Evolutionary conservation across 1,140 invertebrate species (phyloP).

Genomic region (Drosophila bocki): DNA sequence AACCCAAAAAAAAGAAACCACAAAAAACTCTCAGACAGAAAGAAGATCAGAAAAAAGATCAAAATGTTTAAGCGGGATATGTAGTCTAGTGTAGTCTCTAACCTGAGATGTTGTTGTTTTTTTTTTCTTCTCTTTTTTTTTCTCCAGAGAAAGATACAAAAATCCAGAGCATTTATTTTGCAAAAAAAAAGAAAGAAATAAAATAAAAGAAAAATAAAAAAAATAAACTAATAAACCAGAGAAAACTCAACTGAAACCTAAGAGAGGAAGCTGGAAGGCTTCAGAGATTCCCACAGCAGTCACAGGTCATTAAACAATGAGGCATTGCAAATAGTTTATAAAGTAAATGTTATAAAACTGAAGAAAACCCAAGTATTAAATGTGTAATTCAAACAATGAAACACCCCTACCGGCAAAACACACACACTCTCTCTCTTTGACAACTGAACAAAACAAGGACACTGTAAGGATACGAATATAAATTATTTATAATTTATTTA

Average conservation of each 20-base stretch:
- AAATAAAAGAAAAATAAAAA: constrained; percentile 8
- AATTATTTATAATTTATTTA: constrained; percentile 6
- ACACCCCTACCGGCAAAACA: constrained; percentile 75
- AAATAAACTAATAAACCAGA: neutral
- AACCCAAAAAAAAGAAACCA: constrained; percentile 9
- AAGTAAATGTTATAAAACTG: constrained; percentile 31
- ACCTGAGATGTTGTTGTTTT: neutral
- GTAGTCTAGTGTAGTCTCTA: neutral
- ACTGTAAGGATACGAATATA: constrained; percentile 7
- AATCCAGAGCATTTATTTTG: constrained; percentile 69
- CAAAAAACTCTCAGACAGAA: constrained; percentile 14
- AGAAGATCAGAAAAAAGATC: neutral
- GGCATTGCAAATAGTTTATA: constrained; percentile 37
- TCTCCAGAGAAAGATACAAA: constrained; percentile 29
- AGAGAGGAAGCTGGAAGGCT: neutral
- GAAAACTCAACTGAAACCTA: neutral
- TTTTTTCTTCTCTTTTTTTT: constrained; percentile 11
- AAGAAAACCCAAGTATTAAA: constrained; percentile 34
- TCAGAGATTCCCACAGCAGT: constrained; percentile 8
- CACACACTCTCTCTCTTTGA: constrained; percentile 6
- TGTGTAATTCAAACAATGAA: constrained; percentile 71
- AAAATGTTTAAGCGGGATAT: constrained; percentile 6
- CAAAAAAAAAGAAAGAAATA: constrained; percentile 16
- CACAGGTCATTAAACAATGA: constrained; percentile 22
- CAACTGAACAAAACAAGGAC: neutral